Evolutionary conservation across 2,113 vertebrate species (phyloP).

Genomic region (Ptilorrhoa leucosticta): DNA sequence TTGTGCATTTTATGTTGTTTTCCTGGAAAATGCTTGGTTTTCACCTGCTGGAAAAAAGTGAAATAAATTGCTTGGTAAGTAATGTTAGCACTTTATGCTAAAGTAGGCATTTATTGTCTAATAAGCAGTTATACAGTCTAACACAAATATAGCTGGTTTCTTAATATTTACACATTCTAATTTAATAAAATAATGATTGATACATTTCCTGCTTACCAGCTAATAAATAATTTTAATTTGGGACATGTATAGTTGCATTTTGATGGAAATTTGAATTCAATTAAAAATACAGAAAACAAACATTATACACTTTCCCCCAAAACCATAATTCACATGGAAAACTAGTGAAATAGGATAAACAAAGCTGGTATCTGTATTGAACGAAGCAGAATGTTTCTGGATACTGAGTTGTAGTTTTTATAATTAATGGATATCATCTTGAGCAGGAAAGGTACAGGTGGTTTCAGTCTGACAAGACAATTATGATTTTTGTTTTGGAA

Average conservation of each 20-base stretch:
- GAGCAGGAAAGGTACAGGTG: neutral
- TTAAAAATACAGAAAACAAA: neutral
- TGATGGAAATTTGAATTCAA: neutral
- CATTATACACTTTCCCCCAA: fast-evolving
- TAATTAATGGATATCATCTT: neutral
- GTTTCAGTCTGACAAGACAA: neutral
- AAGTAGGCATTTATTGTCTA: neutral
- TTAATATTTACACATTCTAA: neutral
- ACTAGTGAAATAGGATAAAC: neutral
- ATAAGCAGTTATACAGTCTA: neutral
- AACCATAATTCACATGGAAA: neutral
- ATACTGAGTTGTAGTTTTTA: neutral
- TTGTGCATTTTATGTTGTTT: neutral
- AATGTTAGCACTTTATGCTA: neutral
- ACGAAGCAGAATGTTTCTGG: neutral
- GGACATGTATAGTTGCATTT: neutral
- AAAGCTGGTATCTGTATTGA: neutral
- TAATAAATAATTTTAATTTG: neutral
- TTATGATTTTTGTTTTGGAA: neutral
- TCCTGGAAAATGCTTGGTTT: neutral
- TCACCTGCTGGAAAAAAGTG: neutral
- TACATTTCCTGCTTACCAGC: neutral
- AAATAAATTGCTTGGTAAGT: neutral
- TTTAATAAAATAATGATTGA: neutral
- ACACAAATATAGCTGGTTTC: neutral